These are phyloP conservation scores for Hippopotamyrus pictus DNA, from an alignment of 2,797 vertebrate species.

Conservation along the genomic window DNA sequence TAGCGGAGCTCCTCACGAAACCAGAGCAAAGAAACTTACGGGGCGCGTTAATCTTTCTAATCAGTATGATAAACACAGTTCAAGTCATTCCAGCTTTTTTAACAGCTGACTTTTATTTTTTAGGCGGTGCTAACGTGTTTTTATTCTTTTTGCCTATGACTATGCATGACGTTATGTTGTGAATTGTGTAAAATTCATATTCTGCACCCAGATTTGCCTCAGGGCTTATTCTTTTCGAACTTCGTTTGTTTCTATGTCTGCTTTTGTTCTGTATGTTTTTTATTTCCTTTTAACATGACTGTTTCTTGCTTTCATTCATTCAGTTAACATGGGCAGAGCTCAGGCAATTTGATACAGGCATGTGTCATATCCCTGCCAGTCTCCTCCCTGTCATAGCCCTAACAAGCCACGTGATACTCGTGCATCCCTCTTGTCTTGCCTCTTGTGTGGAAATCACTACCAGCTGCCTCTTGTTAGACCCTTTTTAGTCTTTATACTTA, in stretches of 20 bases:
- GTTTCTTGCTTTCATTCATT: neutral
- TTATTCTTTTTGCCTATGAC: neutral
- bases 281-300: neutral
- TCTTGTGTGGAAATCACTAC: neutral
- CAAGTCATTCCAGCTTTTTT: neutral
- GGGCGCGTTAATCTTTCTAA: neutral
- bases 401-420: neutral
- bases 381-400: neutral
- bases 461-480: neutral
- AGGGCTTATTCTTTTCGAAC: neutral
- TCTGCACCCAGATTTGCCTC: neutral
- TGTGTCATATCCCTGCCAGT: neutral
- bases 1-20: neutral
- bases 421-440: neutral
- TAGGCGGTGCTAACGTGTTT: neutral
- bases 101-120: neutral
- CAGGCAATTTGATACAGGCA: neutral
- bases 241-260: neutral
- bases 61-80: neutral
- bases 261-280: neutral
- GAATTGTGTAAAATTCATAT: neutral
- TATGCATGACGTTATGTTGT: neutral
- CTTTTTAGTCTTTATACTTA: neutral
- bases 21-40: neutral
- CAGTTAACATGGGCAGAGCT: too few relatives aligned